Evolutionary conservation across 2,888 invertebrate genomes (phyloP).

Genomic region (Limnephilus auricula): DNA sequence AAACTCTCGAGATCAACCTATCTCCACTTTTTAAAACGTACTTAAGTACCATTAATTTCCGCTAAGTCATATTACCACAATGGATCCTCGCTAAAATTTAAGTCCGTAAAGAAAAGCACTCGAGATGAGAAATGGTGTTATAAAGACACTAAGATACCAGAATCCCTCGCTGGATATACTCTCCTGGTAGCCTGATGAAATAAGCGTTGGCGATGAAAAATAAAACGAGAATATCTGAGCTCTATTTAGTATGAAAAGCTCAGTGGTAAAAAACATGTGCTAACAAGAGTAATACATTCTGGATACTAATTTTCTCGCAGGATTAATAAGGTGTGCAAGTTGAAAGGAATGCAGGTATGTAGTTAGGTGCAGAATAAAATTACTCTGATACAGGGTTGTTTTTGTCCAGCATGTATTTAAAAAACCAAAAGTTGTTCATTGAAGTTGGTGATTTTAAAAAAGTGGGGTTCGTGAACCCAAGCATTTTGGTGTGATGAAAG

Average conservation of each 20-base stretch:
- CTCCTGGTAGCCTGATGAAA: not conserved
- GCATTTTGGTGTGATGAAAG: no score
- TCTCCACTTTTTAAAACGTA: conserved; percentile 13
- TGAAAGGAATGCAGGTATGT: not conserved
- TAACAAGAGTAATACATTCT: not conserved
- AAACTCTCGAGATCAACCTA: not conserved
- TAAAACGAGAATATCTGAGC: not conserved
- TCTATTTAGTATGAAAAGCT: not conserved
- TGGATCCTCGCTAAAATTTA: not conserved
- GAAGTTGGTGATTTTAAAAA: not conserved
- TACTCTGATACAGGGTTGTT: not conserved
- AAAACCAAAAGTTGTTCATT: not conserved
- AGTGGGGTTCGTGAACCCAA: no score
- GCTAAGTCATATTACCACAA: conserved; percentile 26
- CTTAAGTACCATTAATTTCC: conserved; percentile 17
- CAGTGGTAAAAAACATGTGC: not conserved
- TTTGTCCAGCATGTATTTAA: not conserved
- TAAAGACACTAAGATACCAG: conserved; percentile 9
- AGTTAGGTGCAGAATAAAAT: not conserved
- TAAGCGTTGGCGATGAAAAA: not conserved
- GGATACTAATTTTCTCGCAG: not conserved
- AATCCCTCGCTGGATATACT: not conserved
- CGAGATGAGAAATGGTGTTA: conserved; percentile 27
- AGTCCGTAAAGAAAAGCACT: conserved; percentile 15
- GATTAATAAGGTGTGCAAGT: not conserved